Base-by-base conservation (phyloP, 2,797 vertebrate genomes). In the Centropyge bicolor region DNA sequence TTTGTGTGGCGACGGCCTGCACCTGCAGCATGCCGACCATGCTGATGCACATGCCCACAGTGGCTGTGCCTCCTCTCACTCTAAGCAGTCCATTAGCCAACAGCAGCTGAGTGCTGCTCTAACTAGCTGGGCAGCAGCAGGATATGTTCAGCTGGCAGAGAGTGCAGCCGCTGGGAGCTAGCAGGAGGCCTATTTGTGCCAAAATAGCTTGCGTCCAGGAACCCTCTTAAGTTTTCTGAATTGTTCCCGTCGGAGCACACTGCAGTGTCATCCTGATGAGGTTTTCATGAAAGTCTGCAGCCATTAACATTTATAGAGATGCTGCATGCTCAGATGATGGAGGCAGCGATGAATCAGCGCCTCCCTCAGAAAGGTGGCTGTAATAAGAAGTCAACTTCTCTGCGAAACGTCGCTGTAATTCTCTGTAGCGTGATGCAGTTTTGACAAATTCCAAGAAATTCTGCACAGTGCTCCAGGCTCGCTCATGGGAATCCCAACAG, bases 61-160 rank as follows among this genome's bases (percentile, higher is more conserved):
- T 45, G 3, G 0, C 82, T 65, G 70, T 46, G 13, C 69, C 56
- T 51, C 56, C 56, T 66, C 74, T 52, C 57, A 73, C 81, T 86
- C 71, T 73, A 82, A 85, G 78, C 74, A 68, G 72, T 82, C 77
- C 85, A 91, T 92, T 89, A 90, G 85, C 80, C 88, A 67, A 56
- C 68, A 80, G 79, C 35, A 54, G 80, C 78, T 74, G 78, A 85
- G 77, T 70, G 83, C 80, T 52, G 70, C 85, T 82, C 20, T 22
- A 55, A 86, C 82, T 86, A 81, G 75, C 80, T 52, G 74, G 64
- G 79, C 78, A 79, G 78, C 76, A 74, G 86, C 89, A 90, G 83
- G 86, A 83, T 67, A 70, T 76, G 72, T 83, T 92, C 73, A 71
- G 76, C 82, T 89, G 83, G 84, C 81, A 85, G 43, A 76, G 76